Conservation (phyloP, 2,797 vertebrate species). For the Sebastiscus albofasciatus region DNA sequence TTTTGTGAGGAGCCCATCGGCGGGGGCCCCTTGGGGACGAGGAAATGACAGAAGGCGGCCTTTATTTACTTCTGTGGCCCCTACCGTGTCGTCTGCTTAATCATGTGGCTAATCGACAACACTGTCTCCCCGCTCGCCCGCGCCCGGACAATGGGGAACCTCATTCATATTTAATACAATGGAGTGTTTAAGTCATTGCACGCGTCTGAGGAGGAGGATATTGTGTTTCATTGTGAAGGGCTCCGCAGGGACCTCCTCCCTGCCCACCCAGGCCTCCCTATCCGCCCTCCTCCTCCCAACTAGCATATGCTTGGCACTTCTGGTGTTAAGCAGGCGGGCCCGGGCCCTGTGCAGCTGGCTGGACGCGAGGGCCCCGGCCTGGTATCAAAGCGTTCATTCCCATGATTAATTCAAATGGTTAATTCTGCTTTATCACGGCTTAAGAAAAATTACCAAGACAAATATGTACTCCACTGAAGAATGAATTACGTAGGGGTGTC, state of each 20-base stretch:
- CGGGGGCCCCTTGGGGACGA: conserved; percentile 77
- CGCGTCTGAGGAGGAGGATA: conserved; percentile 88
- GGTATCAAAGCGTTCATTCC: conserved; percentile 84
- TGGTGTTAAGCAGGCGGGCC: conserved; percentile 83
- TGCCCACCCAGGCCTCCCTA: conserved; percentile 77
- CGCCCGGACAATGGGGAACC: conserved; percentile 87
- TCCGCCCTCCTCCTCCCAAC: conserved; percentile 78
- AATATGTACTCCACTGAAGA: conserved; percentile 84
- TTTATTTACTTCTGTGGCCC: conserved; percentile 94
- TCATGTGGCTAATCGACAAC: conserved; percentile 96
- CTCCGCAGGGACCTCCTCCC: conserved; percentile 84
- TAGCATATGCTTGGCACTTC: conserved; percentile 93
- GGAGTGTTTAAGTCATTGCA: conserved; percentile 95
- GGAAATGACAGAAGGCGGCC: conserved; percentile 95
- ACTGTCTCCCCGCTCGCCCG: conserved; percentile 83
- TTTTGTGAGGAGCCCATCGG: conserved; percentile 70
- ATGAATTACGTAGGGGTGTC: conserved; percentile 78
- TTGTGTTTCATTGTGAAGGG: conserved; percentile 90
- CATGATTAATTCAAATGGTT: conserved; percentile 90
- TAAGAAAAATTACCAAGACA: conserved; percentile 86
- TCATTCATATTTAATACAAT: conserved; percentile 99
- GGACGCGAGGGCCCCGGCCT: conserved; percentile 64
- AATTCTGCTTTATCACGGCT: conserved; percentile 82
- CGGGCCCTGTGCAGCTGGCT: conserved; percentile 88
- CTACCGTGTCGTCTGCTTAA: conserved; percentile 98